Percentiles rank a stretch among this genome's conserved stretches.
phyloP scores from a whole-genome alignment of 2,113 vertebrate species.

The Puffinus mauretanicus region DNA sequence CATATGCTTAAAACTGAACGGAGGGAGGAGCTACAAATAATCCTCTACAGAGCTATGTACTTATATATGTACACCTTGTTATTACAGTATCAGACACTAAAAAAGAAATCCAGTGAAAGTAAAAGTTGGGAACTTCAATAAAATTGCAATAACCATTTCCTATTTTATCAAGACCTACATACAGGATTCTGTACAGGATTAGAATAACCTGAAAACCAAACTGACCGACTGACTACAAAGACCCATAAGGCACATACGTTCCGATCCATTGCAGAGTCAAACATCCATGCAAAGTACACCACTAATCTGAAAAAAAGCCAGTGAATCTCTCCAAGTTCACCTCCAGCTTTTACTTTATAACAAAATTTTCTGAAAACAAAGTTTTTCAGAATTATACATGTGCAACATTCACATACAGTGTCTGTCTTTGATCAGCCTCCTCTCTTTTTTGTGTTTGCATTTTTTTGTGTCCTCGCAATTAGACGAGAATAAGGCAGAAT shows the following conservation, averaged over 20 bases:
- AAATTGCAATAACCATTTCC: not conserved
- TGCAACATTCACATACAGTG: not conserved
- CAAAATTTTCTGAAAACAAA: not conserved
- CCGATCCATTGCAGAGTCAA: rapidly evolving
- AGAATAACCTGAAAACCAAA: not conserved
- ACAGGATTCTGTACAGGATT: not conserved
- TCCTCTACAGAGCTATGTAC: not conserved
- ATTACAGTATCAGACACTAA: not conserved
- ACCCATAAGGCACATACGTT: not conserved
- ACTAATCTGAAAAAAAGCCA: not conserved
- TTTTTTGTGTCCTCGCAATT: not conserved
- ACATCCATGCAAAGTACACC: not conserved
- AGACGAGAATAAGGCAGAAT: not conserved
- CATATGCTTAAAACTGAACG: not conserved
- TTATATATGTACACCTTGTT: not conserved
- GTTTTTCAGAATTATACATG: not conserved
- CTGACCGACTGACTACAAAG: not conserved
- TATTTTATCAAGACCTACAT: not conserved
- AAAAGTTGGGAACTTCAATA: not conserved
- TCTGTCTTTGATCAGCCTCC: not conserved
- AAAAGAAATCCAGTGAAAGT: not conserved
- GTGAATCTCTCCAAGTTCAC: not conserved
- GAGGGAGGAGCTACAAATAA: not conserved
- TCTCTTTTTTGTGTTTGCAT: not conserved
- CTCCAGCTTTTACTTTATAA: not conserved